Percentiles rank a stretch among this genome's conserved stretches.
These are phyloP conservation scores for Hyla sarda DNA, from an alignment of 2,113 vertebrate species.

Conservation along the genomic window DNA sequence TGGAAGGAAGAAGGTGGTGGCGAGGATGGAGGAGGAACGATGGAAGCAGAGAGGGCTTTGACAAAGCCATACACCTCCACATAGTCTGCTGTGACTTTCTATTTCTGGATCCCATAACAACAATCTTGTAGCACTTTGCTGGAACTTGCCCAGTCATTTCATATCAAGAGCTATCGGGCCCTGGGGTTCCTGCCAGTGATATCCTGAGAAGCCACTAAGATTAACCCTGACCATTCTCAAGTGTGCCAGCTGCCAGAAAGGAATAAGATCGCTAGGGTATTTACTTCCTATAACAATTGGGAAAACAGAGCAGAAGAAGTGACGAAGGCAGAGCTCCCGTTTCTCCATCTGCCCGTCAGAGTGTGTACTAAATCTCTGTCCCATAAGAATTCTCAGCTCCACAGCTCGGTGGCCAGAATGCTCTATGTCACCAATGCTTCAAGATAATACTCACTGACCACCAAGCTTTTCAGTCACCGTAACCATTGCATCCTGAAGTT, in stretches of 20 bases:
- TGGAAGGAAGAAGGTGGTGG: slow-evolving; percentile 51
- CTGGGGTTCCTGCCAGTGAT: slow-evolving; percentile 40
- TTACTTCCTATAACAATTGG: neutral
- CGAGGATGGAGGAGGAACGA: slow-evolving; percentile 26
- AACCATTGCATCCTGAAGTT: too few species aligned
- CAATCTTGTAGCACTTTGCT: slow-evolving; percentile 50
- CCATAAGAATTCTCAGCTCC: too few species aligned
- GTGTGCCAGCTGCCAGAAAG: too few species aligned
- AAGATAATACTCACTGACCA: neutral
- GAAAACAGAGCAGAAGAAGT: neutral
- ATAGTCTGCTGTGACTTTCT: slow-evolving; percentile 58
- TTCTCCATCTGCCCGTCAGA: neutral
- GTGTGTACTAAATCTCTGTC: neutral
- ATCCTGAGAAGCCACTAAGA: slow-evolving; percentile 14
- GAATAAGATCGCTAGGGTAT: neutral
- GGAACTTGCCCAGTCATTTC: slow-evolving; percentile 50
- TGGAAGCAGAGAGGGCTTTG: slow-evolving; percentile 49
- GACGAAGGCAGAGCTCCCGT: too few species aligned
- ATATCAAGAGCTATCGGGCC: slow-evolving; percentile 31
- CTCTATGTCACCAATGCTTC: neutral
- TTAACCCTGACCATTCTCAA: slow-evolving; percentile 17
- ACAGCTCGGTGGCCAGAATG: neutral
- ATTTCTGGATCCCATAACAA: slow-evolving; percentile 55
- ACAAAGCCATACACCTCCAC: slow-evolving; percentile 55
- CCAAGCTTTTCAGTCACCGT: neutral